Evolutionary conservation across 2,113 vertebrate genomes (phyloP).

Genomic region (Phrynocephalus versicolor): DNA sequence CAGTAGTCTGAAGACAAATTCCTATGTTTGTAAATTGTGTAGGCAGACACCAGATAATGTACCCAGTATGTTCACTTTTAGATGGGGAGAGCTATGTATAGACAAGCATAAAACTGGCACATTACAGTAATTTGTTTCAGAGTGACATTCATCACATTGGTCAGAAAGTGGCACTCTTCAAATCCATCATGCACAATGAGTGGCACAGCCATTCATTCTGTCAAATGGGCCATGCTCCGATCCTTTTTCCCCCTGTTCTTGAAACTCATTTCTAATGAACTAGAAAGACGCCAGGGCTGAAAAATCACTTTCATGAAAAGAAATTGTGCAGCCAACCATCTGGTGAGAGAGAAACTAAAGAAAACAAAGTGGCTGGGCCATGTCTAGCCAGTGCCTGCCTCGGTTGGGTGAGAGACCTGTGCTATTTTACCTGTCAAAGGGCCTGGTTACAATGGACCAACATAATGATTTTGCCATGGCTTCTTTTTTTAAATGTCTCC

Average conservation of each 20-base stretch:
- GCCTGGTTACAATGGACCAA: neutral
- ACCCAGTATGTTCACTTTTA: neutral
- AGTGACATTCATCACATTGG: constrained; percentile 15
- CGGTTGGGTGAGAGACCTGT: neutral
- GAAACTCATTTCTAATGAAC: constrained; percentile 34
- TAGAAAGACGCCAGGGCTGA: neutral
- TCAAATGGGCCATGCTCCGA: neutral
- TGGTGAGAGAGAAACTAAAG: neutral
- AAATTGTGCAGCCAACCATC: neutral
- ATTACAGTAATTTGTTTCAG: neutral
- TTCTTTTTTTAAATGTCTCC: neutral
- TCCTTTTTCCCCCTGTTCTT: constrained; percentile 4
- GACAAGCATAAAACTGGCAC: neutral
- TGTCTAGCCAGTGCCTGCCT: neutral
- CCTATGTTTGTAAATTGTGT: neutral
- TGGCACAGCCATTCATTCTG: constrained; percentile 2
- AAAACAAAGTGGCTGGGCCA: neutral
- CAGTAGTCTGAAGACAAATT: neutral
- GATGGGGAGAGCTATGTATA: neutral
- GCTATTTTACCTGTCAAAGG: neutral
- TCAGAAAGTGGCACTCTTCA: neutral
- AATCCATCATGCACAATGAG: neutral
- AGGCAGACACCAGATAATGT: neutral
- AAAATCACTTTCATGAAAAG: neutral
- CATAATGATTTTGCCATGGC: neutral